Evolutionary conservation across 2,797 vertebrate species (phyloP).

Genomic region (Crenichthys baileyi): DNA sequence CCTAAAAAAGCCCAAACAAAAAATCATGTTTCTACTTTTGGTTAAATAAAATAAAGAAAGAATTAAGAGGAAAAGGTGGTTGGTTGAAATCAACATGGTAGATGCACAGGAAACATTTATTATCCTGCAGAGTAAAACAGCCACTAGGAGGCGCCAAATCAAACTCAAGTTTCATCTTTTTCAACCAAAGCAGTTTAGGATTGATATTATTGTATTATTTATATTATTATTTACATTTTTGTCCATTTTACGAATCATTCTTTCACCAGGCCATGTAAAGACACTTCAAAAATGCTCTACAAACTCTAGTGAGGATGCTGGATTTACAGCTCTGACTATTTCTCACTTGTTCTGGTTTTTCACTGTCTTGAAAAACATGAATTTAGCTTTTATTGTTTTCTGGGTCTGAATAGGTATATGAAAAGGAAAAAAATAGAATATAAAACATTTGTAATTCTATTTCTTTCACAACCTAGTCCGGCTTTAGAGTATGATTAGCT

Average conservation of each 20-base stretch:
- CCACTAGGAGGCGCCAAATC: slow-evolving; percentile 36
- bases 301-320: no score
- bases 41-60: slow-evolving; percentile 39
- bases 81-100: background rate
- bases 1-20: slow-evolving; percentile 40
- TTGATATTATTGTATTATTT: background rate
- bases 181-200: background rate
- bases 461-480: no score
- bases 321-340: no score
- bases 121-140: background rate
- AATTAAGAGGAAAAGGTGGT: background rate
- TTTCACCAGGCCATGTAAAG: background rate
- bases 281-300: background rate
- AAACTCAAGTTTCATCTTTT: background rate
- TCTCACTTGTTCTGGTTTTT: no score
- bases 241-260: background rate
- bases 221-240: background rate
- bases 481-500: no score
- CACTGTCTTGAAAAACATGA: no score
- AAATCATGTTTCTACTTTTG: slow-evolving; percentile 47
- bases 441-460: no score
- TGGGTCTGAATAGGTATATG: no score
- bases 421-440: no score
- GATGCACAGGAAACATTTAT: background rate
- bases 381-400: no score